phyloP scores from a whole-genome alignment of 2,797 vertebrate genomes.

The Trematomus bernacchii region DNA sequence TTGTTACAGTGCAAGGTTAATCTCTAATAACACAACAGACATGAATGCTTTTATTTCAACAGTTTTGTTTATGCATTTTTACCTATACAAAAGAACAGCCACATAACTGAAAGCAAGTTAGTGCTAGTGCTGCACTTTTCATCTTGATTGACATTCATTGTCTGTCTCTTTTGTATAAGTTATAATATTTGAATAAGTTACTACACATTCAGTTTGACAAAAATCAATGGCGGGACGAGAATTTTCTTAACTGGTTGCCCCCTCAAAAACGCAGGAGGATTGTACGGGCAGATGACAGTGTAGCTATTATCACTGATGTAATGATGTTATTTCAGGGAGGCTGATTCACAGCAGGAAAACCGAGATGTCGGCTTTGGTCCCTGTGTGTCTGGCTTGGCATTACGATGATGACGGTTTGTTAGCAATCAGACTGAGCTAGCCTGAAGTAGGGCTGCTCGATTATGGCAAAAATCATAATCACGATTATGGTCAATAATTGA shows the following conservation, averaged over 20 bases:
- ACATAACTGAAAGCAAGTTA: neutral
- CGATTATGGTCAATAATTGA: too few species aligned
- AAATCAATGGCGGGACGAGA: conserved; percentile 12
- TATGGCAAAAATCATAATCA: too few species aligned
- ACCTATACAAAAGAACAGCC: neutral
- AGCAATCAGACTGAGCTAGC: conserved; percentile 22
- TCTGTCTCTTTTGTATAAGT: neutral
- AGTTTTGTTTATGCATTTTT: conserved; percentile 8
- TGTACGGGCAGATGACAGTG: conserved; percentile 35
- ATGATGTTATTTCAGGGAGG: conserved; percentile 65
- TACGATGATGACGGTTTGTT: conserved; percentile 37
- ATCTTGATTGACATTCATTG: conserved; percentile 14
- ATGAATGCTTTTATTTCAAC: conserved; percentile 2
- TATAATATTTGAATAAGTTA: conserved; percentile 19
- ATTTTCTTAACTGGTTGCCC: conserved; percentile 5
- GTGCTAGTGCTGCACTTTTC: neutral
- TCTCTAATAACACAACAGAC: neutral
- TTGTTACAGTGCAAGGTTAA: conserved; percentile 10
- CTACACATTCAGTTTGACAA: conserved; percentile 11
- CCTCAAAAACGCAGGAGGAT: conserved; percentile 26
- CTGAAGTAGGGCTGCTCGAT: neutral
- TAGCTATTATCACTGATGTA: conserved; percentile 60
- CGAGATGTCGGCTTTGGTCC: conserved; percentile 41
- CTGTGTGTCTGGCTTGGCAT: conserved; percentile 27
- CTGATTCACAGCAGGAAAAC: conserved; percentile 61